Percentiles rank a stretch among this genome's conserved stretches.
Conservation (phyloP, 1,140 invertebrate genomes). For the Rhopalosiphum padi region DNA sequence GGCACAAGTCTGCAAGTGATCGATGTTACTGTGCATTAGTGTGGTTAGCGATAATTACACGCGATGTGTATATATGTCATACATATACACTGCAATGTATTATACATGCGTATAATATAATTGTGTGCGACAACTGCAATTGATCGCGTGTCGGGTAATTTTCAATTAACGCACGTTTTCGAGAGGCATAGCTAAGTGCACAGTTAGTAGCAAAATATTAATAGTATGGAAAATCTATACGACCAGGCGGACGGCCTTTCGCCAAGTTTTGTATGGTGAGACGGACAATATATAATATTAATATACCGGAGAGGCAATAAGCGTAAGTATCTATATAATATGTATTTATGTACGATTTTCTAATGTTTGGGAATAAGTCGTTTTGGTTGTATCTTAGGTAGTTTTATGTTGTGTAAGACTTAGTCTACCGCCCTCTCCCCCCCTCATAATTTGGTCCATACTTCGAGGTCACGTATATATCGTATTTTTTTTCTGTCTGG, state of each 20-base stretch:
- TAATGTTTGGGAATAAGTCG: background rate
- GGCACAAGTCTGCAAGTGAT: background rate
- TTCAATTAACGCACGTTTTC: background rate
- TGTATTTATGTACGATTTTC: background rate
- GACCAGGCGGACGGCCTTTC: background rate
- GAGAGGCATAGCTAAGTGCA: background rate
- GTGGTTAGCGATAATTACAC: background rate
- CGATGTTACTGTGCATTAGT: background rate
- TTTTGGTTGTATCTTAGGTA: background rate
- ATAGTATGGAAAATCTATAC: background rate
- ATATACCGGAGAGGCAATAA: background rate
- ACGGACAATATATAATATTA: background rate
- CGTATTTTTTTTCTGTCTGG: background rate
- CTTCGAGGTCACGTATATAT: background rate
- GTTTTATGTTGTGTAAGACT: background rate
- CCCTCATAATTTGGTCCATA: background rate
- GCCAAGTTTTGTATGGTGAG: rapidly evolving
- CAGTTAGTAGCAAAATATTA: background rate
- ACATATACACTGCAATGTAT: background rate
- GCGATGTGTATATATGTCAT: background rate
- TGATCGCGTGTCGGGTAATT: background rate
- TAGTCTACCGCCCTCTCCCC: background rate
- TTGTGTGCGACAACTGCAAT: background rate
- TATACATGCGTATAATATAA: background rate
- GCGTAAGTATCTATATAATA: background rate